phyloP scores from a whole-genome alignment of 2,888 invertebrate genomes.

The Boloria selene region DNA sequence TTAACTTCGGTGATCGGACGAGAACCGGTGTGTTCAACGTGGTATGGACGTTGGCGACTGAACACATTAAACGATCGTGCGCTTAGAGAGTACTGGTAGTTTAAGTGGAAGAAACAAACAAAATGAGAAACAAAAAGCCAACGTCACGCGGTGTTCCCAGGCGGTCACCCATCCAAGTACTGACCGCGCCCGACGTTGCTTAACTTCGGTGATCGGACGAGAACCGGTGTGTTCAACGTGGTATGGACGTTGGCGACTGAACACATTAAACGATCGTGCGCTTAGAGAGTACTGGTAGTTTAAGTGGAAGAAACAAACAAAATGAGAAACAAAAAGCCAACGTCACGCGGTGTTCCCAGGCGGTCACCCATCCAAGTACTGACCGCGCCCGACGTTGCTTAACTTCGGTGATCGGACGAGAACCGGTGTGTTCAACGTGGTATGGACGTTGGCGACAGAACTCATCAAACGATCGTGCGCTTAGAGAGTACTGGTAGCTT shows the following conservation, averaged over 20 bases:
- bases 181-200: constrained; percentile 53
- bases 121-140: background rate
- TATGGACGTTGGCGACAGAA: constrained; percentile 51
- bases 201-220: too few relatives aligned
- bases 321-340: constrained; percentile 2
- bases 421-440: constrained; percentile 55
- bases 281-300: too few relatives aligned
- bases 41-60: constrained; percentile 52
- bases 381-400: constrained; percentile 58
- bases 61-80: too few relatives aligned
- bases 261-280: too few relatives aligned
- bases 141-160: constrained; percentile 52
- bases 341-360: constrained; percentile 49
- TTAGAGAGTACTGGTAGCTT: too few relatives aligned
- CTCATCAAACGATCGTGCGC: too few relatives aligned
- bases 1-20: constrained; percentile 61
- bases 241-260: too few relatives aligned
- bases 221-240: too few relatives aligned
- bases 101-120: too few relatives aligned
- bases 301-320: background rate
- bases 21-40: constrained; percentile 56
- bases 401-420: constrained; percentile 62
- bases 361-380: constrained; percentile 67
- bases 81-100: too few relatives aligned
- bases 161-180: constrained; percentile 67